These are phyloP conservation scores for Plecturocebus donacophilus DNA, from an alignment of 2,113 vertebrate species.

Conservation along the genomic window DNA sequence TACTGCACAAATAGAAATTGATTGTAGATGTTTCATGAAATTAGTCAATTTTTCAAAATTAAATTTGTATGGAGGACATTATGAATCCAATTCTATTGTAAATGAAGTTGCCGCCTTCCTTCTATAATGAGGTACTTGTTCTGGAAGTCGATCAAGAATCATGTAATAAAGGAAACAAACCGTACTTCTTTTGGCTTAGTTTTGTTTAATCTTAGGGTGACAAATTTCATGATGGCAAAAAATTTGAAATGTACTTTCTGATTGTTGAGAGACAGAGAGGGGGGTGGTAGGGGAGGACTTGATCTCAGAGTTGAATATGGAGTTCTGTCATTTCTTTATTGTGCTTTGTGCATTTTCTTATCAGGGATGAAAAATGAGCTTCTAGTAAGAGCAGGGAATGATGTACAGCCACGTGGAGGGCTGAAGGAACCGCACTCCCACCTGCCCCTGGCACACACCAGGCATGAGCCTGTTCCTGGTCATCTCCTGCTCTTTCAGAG, in stretches of 20 bases:
- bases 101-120: background rate
- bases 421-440: rapidly evolving
- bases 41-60: background rate
- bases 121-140: background rate
- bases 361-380: background rate
- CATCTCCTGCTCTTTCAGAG: background rate
- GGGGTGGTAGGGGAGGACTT: rapidly evolving
- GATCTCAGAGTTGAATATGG: background rate
- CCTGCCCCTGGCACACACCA: background rate
- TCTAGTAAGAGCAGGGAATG: background rate
- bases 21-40: background rate
- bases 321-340: background rate
- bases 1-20: background rate
- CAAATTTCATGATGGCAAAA: background rate
- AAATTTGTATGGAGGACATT: background rate
- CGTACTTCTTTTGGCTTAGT: background rate
- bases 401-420: background rate
- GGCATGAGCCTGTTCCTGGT: background rate
- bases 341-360: background rate
- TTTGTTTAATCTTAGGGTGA: background rate
- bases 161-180: background rate
- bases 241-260: background rate
- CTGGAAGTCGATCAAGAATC: background rate
- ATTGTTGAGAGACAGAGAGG: background rate
- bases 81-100: background rate